Conservation (phyloP, 2,113 vertebrate species). For the Dolichallabes microphthalmus region DNA sequence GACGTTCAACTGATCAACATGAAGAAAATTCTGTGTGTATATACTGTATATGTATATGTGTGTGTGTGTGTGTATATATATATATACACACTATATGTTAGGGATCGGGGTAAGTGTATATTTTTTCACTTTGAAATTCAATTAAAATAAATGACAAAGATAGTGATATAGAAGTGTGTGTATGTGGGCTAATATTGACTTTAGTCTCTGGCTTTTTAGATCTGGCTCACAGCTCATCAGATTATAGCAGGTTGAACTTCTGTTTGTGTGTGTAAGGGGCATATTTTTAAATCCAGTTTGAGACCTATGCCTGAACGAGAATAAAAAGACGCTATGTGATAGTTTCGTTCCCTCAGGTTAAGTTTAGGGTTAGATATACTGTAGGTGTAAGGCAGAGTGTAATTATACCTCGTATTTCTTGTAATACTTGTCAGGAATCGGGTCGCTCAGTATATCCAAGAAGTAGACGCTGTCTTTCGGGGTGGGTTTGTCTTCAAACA, state of each 20-base stretch:
- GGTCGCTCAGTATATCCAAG: slow-evolving; percentile 74
- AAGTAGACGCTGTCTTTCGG: slow-evolving; percentile 63
- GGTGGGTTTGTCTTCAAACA: slow-evolving; percentile 71
- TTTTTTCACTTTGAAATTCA: background rate
- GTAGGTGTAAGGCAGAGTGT: background rate
- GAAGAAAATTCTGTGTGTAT: background rate
- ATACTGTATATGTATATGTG: no score
- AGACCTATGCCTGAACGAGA: background rate
- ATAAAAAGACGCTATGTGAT: background rate
- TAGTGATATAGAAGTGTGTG: slow-evolving; percentile 8
- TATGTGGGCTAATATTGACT: background rate
- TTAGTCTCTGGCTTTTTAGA: slow-evolving; percentile 30
- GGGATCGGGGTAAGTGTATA: background rate
- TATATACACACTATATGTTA: background rate
- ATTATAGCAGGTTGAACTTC: slow-evolving; percentile 12
- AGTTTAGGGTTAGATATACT: background rate
- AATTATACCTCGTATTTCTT: slow-evolving; percentile 67
- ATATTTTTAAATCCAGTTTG: background rate
- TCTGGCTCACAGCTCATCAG: background rate
- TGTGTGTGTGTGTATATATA: no score
- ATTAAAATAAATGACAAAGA: slow-evolving; percentile 9
- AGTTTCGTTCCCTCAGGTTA: background rate
- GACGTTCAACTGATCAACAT: background rate
- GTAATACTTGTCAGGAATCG: slow-evolving; percentile 73
- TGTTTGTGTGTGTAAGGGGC: background rate